Percentiles rank a stretch among this genome's conserved stretches.
Evolutionary conservation across 53 echinoderm and acorn worm species (phyloP).

Genomic region (Temnopleurus reevesii): DNA sequence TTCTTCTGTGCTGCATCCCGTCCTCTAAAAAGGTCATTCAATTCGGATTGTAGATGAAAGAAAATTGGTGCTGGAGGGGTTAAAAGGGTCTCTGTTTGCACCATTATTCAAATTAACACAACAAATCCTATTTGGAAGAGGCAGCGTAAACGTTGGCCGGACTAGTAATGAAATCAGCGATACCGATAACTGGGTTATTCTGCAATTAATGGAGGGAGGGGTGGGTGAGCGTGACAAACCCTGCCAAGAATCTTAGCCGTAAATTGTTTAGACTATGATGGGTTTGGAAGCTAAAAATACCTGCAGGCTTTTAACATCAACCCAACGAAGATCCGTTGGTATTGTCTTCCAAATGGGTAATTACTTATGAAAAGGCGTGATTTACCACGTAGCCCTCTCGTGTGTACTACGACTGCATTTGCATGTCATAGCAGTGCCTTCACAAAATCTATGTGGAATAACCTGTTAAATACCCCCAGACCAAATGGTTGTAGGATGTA

Average conservation of each 20-base stretch:
- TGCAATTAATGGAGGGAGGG: conserved; percentile 50
- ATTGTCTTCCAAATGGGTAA: conserved; percentile 40
- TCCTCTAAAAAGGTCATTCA: conserved; percentile 51
- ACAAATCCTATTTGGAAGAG: conserved; percentile 60
- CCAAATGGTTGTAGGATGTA: neutral
- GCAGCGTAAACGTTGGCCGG: conserved; percentile 50
- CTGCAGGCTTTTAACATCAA: neutral
- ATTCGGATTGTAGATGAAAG: conserved; percentile 32
- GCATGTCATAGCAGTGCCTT: neutral
- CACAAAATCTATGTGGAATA: neutral
- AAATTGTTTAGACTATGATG: conserved; percentile 44
- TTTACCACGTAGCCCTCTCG: conserved; percentile 34
- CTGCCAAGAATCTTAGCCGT: conserved; percentile 4
- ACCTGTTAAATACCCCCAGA: neutral
- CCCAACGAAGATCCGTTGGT: neutral
- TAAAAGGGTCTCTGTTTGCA: conserved; percentile 50
- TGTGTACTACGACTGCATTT: conserved; percentile 28
- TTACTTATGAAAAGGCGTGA: conserved; percentile 56
- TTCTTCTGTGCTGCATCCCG: conserved; percentile 27
- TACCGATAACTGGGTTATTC: conserved; percentile 50
- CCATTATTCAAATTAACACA: conserved; percentile 63
- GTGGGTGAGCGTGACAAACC: conserved; percentile 38
- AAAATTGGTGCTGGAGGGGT: conserved; percentile 48
- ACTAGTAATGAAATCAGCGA: conserved; percentile 57
- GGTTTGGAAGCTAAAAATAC: conserved; percentile 36